Base-by-base conservation (phyloP, 2,113 vertebrate species). In the Scortum barcoo region DNA sequence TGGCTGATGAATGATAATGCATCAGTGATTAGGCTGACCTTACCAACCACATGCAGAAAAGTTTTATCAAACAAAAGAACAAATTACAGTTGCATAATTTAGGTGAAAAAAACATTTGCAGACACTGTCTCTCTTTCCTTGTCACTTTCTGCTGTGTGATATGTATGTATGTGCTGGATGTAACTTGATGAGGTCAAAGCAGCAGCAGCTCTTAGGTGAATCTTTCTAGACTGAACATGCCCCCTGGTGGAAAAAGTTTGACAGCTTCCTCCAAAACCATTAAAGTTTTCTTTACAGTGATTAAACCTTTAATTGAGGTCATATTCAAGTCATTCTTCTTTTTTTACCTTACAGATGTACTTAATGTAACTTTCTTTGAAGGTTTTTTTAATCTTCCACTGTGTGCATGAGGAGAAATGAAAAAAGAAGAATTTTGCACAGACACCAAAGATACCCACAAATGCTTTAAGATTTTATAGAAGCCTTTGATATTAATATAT, bases 171-270 rank as follows among this genome's bases (percentile, higher is more conserved):
- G 11, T 19, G 40, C 30, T 19, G 5, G 28, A 48, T 26, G 17
- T 20, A 36, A 5, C 10, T 38, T 70, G 1, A 53, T 74, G 53
- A 76, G 28, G 62, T 58, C 11, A 4, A 24, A 11, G 24, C 17
- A 50, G 26, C 16, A 57, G 26, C 16, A 6, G 2, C 26, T n/a
- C 26, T 70, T 6, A 44, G 24, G 17, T 63, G 4, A n/a, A 7
- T 33, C 42, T 28, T 16, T 57, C 13, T 38, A 22, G 73, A 40
- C 20, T 4, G 22, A 67, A 40, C 20, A 57, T 50, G 79, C 60
- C 84, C 88, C 74, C 85, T 89, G 44, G 76, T 87, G 88, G 85
- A 1, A 48, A 54, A 78, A 2, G 6, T 63, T 50, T 53, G 5
- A 65, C 61, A 58, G 7, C 2, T 60, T 61, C 46, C 7, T 83